phyloP scores from a whole-genome alignment of 35 echinoderm and acorn worm genomes.

The Anneissia japonica region DNA sequence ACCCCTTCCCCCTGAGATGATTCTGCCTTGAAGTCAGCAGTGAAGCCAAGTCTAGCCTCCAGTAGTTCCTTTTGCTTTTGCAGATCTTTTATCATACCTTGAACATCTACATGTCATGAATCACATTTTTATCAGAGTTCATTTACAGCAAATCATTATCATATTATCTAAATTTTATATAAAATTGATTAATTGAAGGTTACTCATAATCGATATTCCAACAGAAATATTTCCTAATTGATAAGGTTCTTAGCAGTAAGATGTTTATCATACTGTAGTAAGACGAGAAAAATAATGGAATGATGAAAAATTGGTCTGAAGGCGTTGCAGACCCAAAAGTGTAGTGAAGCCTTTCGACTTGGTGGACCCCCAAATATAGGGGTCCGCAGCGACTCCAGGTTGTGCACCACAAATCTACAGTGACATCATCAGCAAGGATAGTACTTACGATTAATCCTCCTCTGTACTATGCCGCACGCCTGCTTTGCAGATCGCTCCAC shows the following conservation, averaged over 20 bases:
- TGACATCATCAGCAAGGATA: background rate
- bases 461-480: slow-evolving; percentile 79
- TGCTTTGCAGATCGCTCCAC: slow-evolving; percentile 76
- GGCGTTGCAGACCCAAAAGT: no score
- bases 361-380: no score
- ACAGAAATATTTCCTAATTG: no score
- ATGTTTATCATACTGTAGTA: no score
- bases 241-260: no score
- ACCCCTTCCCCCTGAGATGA: slow-evolving; percentile 37
- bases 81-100: slow-evolving; percentile 37
- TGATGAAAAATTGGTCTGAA: no score
- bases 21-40: slow-evolving; percentile 46
- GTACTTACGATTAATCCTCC: slow-evolving; percentile 66
- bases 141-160: background rate
- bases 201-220: background rate
- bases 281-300: no score
- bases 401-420: no score
- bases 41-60: slow-evolving; percentile 77
- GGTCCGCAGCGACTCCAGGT: no score
- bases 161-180: background rate
- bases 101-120: slow-evolving; percentile 20
- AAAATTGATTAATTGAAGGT: background rate
- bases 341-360: no score
- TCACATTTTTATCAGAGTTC: background rate
- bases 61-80: slow-evolving; percentile 59